These are phyloP conservation scores for Ammospiza nelsoni DNA, from an alignment of 2,113 vertebrate genomes.

Conservation along the genomic window DNA sequence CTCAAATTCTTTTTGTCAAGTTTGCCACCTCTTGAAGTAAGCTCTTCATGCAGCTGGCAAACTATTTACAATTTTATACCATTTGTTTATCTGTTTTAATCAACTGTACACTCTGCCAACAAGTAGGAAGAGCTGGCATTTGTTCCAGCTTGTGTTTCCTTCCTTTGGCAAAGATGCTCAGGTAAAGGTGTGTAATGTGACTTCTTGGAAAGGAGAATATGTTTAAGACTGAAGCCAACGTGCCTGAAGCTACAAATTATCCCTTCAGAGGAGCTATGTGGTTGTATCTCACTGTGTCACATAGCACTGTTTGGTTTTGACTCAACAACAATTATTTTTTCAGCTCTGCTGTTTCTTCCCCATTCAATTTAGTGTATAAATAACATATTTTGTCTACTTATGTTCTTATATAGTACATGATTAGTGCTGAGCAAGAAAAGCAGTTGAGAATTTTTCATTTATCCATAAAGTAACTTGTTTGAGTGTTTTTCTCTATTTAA, in stretches of 20 bases:
- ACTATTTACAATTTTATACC: background rate
- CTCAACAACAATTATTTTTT: background rate
- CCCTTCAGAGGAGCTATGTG: background rate
- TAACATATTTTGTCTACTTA: background rate
- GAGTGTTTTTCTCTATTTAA: background rate
- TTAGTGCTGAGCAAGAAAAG: background rate
- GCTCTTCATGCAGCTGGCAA: background rate
- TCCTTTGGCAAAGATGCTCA: background rate
- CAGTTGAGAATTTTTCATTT: background rate
- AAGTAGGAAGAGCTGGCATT: constrained; percentile 20
- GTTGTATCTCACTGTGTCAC: background rate
- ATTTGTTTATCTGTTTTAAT: background rate
- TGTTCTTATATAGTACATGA: background rate
- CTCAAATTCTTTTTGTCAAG: background rate
- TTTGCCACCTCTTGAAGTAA: background rate
- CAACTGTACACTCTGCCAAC: background rate
- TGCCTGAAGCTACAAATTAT: constrained; percentile 16
- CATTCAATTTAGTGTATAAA: background rate
- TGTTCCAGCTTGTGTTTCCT: constrained; percentile 16
- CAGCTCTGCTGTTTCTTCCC: background rate
- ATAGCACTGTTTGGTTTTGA: background rate
- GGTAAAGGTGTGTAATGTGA: background rate
- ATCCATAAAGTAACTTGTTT: background rate
- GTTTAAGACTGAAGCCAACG: background rate
- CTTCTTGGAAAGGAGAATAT: background rate